Base-by-base conservation (phyloP, 2,113 vertebrate species). In the Mandrillus leucophaeus region DNA sequence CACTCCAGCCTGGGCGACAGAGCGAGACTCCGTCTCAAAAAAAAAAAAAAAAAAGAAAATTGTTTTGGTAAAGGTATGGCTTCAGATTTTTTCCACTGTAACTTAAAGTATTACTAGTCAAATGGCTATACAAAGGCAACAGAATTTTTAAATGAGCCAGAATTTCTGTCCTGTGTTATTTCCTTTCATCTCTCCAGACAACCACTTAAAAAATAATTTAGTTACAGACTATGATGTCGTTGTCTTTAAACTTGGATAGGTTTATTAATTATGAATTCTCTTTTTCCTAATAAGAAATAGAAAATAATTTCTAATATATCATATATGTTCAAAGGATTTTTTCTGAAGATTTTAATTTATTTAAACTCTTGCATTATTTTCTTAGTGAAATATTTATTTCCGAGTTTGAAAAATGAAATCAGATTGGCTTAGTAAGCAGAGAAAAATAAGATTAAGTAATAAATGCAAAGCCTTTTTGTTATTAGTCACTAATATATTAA, bases 311-410 rank as follows among this genome's bases (percentile, higher is more conserved):
- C 50, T 68, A 18, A 40, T 86, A 0, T 68, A 23, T 93, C 25
- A 25, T 52, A 55, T 20, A 55, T 79, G 13, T 93, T 94, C 12
- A 61, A 84, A 92, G 70, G 50, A 3, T 70, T 81, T 92, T 64
- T 70, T 23, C 32, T 27, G 52, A 92, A 68, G 20, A 38, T 76
- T 92, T 57, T 82, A 38, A 75, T 95, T 81, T 93, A 23, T 81
- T 95, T 97, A 30, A 93, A 95, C 64, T 88, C 76, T 87, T 84
- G 11, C 4, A 12, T 94, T 96, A 57, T 72, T 95, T 88, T 95
- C n/a, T 90, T 72, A 94, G 40, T 97, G 52, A 85, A 87, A 40
- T 88, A 66, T 35, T 88, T 95, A 35, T 89, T 87, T 43, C 2
- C 5, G 50, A 4, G 10, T 55, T 66, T 94, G 16, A 27, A 72